A percentile compares a stretch with the other conserved stretches of the same genome.
Conservation (phyloP, 2,797 vertebrate genomes). For the Molossus molossus region DNA sequence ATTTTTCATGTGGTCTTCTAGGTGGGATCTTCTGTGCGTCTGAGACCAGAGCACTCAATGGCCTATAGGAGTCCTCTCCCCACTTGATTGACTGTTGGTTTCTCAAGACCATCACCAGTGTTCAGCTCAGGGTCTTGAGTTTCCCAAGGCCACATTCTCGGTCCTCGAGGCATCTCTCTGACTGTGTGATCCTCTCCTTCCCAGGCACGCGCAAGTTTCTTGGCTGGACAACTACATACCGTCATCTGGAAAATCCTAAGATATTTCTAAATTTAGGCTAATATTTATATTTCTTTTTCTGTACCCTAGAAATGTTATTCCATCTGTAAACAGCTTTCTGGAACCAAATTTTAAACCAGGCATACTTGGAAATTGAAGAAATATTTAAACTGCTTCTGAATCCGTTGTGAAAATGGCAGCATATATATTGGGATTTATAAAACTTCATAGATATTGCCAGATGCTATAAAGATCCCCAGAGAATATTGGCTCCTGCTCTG, state of each 20-base stretch:
- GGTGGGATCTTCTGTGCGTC: background rate
- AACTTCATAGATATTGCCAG: background rate
- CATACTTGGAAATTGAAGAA: conserved; percentile 40
- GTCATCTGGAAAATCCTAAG: conserved; percentile 33
- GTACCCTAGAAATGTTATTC: conserved; percentile 34
- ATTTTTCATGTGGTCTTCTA: background rate
- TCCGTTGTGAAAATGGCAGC: background rate
- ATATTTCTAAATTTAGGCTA: conserved; percentile 37
- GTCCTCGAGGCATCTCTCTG: background rate
- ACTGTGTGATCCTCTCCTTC: background rate
- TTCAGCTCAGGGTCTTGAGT: background rate
- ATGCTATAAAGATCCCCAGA: background rate
- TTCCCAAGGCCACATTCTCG: background rate
- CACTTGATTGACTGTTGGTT: background rate
- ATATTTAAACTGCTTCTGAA: conserved; percentile 44
- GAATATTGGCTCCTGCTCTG: background rate
- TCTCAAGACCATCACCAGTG: background rate
- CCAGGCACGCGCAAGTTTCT: background rate
- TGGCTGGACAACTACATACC: background rate
- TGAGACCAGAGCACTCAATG: background rate
- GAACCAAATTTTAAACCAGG: conserved; percentile 13
- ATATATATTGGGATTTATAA: conserved; percentile 32
- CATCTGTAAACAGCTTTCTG: conserved; percentile 43
- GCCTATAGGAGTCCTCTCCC: background rate
- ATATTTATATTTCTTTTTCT: conserved; percentile 39